phyloP scores from a whole-genome alignment of 2,113 vertebrate genomes.

The Apeltes quadracus region DNA sequence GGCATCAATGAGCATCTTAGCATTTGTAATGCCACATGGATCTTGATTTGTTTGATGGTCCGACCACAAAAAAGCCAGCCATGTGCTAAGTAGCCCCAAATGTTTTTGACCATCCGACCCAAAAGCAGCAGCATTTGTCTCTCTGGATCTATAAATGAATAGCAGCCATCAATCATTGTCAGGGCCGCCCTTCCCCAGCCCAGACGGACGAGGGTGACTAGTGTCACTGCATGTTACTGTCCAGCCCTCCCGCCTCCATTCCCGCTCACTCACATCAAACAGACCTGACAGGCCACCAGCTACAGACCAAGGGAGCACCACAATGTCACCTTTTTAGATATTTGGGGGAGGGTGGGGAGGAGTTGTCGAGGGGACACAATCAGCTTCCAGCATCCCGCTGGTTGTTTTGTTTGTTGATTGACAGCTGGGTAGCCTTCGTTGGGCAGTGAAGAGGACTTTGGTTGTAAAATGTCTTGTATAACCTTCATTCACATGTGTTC shows the following conservation, averaged over 20 bases:
- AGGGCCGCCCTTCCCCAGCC: conserved; percentile 88
- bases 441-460: conserved; percentile 60
- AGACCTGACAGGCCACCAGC: conserved; percentile 94
- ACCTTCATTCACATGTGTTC: conserved; percentile 29
- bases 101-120: conserved; percentile 49
- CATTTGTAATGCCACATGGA: background rate
- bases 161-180: conserved; percentile 98
- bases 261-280: conserved; percentile 86
- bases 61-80: conserved; percentile 34
- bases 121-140: conserved; percentile 37
- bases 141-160: conserved; percentile 89
- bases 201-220: conserved; percentile 92
- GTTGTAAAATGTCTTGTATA: conserved; percentile 44
- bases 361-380: conserved; percentile 77
- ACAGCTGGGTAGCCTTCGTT: conserved; percentile 63
- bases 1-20: background rate
- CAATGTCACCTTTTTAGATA: conserved; percentile 96
- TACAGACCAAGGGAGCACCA: conserved; percentile 83
- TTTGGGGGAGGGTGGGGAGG: conserved; percentile 57
- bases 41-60: conserved; percentile 20
- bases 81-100: conserved; percentile 63
- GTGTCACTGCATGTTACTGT: conserved; percentile 97
- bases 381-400: conserved; percentile 59
- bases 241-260: conserved; percentile 88
- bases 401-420: conserved; percentile 74